A percentile compares a stretch with the other conserved stretches of the same genome.
phyloP scores from a whole-genome alignment of 2,888 invertebrate species.

The Drosophila ochracea region DNA sequence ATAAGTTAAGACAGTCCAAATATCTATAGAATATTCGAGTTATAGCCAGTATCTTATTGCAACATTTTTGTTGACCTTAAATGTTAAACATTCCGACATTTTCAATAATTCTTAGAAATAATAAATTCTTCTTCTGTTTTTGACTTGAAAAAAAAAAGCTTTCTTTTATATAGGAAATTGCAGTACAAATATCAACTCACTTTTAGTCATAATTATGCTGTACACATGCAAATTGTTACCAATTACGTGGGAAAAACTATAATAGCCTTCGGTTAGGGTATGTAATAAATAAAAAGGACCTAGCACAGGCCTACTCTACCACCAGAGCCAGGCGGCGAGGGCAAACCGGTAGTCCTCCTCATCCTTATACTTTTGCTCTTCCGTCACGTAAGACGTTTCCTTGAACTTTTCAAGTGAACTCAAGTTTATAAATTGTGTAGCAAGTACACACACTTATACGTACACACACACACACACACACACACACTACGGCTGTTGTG shows the following conservation, averaged over 20 bases:
- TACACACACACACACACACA: slow-evolving; percentile 10
- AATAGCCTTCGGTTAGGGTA: slow-evolving; percentile 4
- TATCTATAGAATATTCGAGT: background rate
- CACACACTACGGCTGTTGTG: slow-evolving; percentile 13
- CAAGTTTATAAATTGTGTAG: slow-evolving; percentile 80
- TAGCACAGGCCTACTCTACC: slow-evolving; percentile 14
- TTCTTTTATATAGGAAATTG: background rate
- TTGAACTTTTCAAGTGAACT: slow-evolving; percentile 80
- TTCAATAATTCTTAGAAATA: background rate
- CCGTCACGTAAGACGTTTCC: slow-evolving; percentile 62
- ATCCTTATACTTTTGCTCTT: slow-evolving; percentile 42
- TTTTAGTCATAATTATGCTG: background rate
- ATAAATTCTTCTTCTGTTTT: background rate
- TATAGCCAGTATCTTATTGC: background rate
- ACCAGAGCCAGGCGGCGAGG: slow-evolving; percentile 4
- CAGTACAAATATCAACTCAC: background rate
- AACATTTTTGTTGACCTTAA: background rate
- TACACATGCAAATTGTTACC: background rate
- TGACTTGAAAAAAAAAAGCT: background rate
- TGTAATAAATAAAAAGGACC: slow-evolving; percentile 43
- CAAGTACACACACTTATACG: slow-evolving; percentile 54
- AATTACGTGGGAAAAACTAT: background rate
- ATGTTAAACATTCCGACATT: background rate
- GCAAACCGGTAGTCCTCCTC: slow-evolving; percentile 65
- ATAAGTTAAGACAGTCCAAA: background rate